phyloP scores from a whole-genome alignment of 2,888 invertebrate species.

The Melikaiella ostensackeni region DNA sequence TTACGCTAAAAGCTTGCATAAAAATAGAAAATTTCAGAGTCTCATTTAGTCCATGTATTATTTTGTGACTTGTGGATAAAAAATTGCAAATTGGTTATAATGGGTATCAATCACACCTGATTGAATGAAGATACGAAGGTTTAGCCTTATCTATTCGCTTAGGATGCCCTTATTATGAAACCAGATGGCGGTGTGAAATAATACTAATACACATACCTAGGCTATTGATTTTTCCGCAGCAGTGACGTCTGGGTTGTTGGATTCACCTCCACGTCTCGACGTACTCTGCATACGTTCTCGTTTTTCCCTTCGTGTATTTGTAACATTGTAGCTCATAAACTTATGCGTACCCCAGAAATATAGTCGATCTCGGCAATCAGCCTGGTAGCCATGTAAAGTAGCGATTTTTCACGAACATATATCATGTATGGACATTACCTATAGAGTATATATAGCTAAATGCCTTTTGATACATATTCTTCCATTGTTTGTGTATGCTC shows the following conservation, averaged over 20 bases:
- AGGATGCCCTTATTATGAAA: slow-evolving; percentile 47
- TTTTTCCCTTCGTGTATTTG: slow-evolving; percentile 43
- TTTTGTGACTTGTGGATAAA: background rate
- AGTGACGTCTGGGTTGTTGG: slow-evolving; percentile 56
- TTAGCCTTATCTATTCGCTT: slow-evolving; percentile 41
- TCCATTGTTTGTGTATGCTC: no score
- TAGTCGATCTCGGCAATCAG: slow-evolving; percentile 8
- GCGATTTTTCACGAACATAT: background rate
- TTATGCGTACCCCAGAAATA: slow-evolving; percentile 31
- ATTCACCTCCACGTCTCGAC: slow-evolving; percentile 52
- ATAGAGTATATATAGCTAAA: no score
- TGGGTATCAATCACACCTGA: background rate
- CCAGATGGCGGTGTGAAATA: slow-evolving; percentile 62
- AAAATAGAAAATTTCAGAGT: background rate
- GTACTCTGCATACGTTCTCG: slow-evolving; percentile 46
- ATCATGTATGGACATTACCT: no score
- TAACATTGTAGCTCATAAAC: slow-evolving; percentile 23
- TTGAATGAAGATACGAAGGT: slow-evolving; percentile 4
- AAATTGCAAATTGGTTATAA: background rate
- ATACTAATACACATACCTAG: slow-evolving; percentile 68
- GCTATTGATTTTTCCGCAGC: slow-evolving; percentile 68
- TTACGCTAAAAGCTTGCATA: background rate
- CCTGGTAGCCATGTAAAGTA: background rate
- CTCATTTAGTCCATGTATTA: background rate
- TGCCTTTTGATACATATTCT: no score